Percentiles rank a stretch among this genome's conserved stretches.
These are phyloP conservation scores for Conchocele bisecta DNA, from an alignment of 2,888 invertebrate species.

Conservation along the genomic window DNA sequence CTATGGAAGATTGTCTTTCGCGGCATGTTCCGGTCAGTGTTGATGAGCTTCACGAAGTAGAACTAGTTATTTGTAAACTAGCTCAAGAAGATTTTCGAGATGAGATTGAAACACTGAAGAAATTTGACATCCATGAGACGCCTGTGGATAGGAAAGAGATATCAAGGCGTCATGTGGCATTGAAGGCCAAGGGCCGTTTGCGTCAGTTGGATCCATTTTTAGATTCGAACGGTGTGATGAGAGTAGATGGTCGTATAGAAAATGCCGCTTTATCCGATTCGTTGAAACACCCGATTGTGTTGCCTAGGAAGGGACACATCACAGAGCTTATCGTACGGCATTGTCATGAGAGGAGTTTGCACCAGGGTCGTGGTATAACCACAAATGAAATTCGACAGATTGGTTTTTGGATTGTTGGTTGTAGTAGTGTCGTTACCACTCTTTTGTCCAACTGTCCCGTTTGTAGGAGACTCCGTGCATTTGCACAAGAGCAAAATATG, in stretches of 20 bases:
- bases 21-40: no score
- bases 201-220: not conserved
- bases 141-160: no score
- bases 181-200: no score
- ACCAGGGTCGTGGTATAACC: not conserved
- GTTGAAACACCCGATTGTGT: not conserved
- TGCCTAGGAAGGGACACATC: not conserved
- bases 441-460: not conserved
- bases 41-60: no score
- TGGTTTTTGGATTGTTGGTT: slow-evolving; percentile 1
- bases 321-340: not conserved
- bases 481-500: not conserved
- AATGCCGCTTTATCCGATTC: not conserved
- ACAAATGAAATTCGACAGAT: not conserved
- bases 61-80: no score
- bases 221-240: not conserved
- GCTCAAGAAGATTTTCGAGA: no score
- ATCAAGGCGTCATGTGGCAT: no score
- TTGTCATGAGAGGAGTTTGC: not conserved
- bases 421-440: not conserved
- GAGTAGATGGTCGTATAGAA: not conserved
- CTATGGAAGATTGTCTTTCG: no score
- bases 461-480: not conserved
- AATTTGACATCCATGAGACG: no score
- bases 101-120: no score